A percentile compares a stretch with the other conserved stretches of the same genome.
Evolutionary conservation across 1,140 invertebrate species (phyloP).

Genomic region (Sycophaga agraensis): DNA sequence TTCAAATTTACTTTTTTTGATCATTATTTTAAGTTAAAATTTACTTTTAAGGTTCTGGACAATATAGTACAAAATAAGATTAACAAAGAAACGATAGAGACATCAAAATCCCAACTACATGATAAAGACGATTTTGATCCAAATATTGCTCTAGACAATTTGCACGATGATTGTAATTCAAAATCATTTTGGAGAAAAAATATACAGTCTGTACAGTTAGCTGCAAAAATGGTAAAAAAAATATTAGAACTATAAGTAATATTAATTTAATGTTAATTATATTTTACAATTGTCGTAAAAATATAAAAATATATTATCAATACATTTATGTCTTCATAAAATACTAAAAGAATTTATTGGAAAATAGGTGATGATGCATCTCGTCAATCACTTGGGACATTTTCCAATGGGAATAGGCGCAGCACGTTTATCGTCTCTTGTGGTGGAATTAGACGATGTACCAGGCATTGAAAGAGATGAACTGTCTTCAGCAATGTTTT

Average conservation of each 20-base stretch:
- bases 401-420: constrained; percentile 89
- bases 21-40: constrained; percentile 32
- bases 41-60: constrained; percentile 45
- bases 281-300: too few relatives aligned
- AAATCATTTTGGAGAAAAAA: constrained; percentile 55
- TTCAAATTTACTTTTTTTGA: background rate
- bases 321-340: too few relatives aligned
- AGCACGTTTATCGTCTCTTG: constrained; percentile 77
- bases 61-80: constrained; percentile 51
- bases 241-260: too few relatives aligned
- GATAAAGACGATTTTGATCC: constrained; percentile 70
- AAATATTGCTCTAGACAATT: constrained; percentile 69
- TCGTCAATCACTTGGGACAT: constrained; percentile 85
- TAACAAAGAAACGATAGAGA: constrained; percentile 41
- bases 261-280: too few relatives aligned
- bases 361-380: constrained; percentile 68
- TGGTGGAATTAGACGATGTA: constrained; percentile 92
- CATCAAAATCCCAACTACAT: constrained; percentile 39
- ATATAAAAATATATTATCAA: background rate
- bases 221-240: constrained; percentile 64
- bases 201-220: constrained; percentile 62
- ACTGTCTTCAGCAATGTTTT: constrained; percentile 76
- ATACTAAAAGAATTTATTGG: constrained; percentile 7
- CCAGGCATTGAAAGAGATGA: constrained; percentile 72
- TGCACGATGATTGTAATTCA: constrained; percentile 57